Conservation (phyloP, 2,888 invertebrate species). For the Cecidostiba fungosa region DNA sequence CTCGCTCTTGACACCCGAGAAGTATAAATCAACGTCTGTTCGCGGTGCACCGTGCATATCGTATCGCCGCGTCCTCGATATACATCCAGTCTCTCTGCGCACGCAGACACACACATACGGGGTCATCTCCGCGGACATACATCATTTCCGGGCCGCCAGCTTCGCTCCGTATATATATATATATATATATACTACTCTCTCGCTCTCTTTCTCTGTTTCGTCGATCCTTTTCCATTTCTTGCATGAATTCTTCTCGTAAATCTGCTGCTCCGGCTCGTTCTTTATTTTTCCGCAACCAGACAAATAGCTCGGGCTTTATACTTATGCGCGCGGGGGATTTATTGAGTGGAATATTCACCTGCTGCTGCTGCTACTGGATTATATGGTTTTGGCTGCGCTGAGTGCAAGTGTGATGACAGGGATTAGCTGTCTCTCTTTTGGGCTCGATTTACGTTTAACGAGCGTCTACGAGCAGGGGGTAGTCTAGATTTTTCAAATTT, state of each 20-base stretch:
- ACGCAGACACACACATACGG: neutral
- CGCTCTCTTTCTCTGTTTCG: slow-evolving; percentile 46
- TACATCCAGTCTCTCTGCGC: neutral
- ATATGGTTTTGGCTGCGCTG: neutral
- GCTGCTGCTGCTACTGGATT: neutral
- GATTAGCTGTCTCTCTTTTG: neutral
- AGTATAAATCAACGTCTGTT: slow-evolving; percentile 74
- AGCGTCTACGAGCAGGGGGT: neutral
- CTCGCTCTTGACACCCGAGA: slow-evolving; percentile 66
- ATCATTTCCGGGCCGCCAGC: slow-evolving; percentile 67
- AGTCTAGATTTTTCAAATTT: too few relatives aligned
- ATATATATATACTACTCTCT: slow-evolving; percentile 23
- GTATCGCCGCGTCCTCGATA: slow-evolving; percentile 62
- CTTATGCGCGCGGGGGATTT: neutral
- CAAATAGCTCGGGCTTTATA: slow-evolving; percentile 13
- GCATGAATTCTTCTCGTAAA: slow-evolving; percentile 59
- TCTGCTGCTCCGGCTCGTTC: slow-evolving; percentile 39
- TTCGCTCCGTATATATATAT: slow-evolving; percentile 34
- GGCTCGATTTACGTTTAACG: neutral
- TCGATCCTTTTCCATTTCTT: slow-evolving; percentile 58
- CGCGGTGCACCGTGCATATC: slow-evolving; percentile 70
- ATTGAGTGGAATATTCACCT: slow-evolving; percentile 4
- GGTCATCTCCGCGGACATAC: slow-evolving; percentile 70
- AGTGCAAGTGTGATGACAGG: neutral
- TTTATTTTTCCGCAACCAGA: neutral